Conservation (phyloP, 2,888 invertebrate genomes). For the Scaeva pyrastri region DNA sequence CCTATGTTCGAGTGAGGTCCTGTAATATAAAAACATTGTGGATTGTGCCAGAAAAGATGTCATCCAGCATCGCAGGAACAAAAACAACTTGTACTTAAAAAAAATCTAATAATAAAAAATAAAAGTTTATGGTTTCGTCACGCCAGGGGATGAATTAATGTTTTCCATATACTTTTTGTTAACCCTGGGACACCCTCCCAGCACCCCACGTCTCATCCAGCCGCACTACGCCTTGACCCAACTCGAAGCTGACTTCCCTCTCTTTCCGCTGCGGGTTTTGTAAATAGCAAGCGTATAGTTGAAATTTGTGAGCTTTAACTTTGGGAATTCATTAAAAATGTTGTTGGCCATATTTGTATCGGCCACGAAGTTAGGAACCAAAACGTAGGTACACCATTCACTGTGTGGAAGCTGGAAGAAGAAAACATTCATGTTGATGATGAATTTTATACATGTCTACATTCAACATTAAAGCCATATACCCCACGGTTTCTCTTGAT, state of each 20-base stretch:
- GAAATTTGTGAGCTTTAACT: conserved; percentile 68
- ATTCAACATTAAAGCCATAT: background rate
- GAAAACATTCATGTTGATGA: conserved; percentile 51
- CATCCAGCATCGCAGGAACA: conserved; percentile 41
- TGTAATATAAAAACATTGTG: conserved; percentile 65
- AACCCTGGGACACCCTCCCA: conserved; percentile 36
- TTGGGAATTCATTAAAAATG: conserved; percentile 73
- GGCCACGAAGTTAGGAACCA: conserved; percentile 7
- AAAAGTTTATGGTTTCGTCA: conserved; percentile 74
- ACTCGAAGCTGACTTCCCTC: conserved; percentile 33
- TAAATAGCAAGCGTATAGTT: conserved; percentile 34
- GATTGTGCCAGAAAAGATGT: conserved; percentile 61
- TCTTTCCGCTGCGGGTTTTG: background rate
- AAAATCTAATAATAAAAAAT: conserved; percentile 58
- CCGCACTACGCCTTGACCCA: background rate
- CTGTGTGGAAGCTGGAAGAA: conserved; percentile 4
- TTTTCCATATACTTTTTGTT: conserved; percentile 57
- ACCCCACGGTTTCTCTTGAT: background rate
- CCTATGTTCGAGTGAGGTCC: background rate
- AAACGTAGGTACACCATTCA: background rate
- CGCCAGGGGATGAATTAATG: conserved; percentile 76
- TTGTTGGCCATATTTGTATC: conserved; percentile 21
- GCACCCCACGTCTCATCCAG: background rate
- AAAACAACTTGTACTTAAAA: conserved; percentile 8
- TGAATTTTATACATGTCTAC: conserved; percentile 41